Percentiles rank a stretch among this genome's conserved stretches.
Evolutionary conservation across 1,140 invertebrate species (phyloP).

Genomic region (Homalodisca vitripennis): DNA sequence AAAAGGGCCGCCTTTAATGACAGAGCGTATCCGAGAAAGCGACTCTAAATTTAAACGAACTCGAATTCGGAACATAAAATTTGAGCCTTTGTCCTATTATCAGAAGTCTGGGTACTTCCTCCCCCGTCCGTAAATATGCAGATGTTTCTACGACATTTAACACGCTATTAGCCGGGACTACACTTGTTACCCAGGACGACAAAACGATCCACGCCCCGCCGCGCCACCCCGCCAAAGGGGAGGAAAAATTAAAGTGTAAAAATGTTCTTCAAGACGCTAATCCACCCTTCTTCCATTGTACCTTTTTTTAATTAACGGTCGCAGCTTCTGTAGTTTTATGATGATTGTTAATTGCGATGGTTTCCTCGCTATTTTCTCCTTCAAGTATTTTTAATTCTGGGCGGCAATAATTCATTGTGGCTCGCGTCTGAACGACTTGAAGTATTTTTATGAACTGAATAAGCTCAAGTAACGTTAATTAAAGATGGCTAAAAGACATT

Average conservation of each 20-base stretch:
- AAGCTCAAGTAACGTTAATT: too few species aligned
- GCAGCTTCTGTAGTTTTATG: constrained; percentile 16
- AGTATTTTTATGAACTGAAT: too few species aligned
- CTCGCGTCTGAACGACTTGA: too few species aligned
- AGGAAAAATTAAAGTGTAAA: constrained; percentile 29
- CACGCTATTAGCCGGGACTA: constrained; percentile 26
- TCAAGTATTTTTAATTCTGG: constrained; percentile 18
- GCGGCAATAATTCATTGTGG: constrained; percentile 7
- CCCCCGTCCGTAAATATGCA: constrained; percentile 27
- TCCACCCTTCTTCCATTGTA: background rate
- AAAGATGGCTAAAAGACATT: too few species aligned
- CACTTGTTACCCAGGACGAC: background rate
- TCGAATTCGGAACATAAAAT: constrained; percentile 4
- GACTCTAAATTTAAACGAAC: background rate
- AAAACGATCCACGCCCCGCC: too few species aligned
- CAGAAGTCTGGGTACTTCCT: background rate
- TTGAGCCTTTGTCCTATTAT: constrained; percentile 17
- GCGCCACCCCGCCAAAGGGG: background rate
- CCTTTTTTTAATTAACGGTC: constrained; percentile 25
- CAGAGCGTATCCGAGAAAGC: background rate
- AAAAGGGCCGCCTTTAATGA: constrained; percentile 1
- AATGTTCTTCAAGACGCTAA: constrained; percentile 15
- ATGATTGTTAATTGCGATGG: constrained; percentile 23
- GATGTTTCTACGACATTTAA: constrained; percentile 35
- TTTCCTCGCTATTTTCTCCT: background rate